Conservation (phyloP, 2,113 vertebrate genomes). For the Hypomesus transpacificus region DNA sequence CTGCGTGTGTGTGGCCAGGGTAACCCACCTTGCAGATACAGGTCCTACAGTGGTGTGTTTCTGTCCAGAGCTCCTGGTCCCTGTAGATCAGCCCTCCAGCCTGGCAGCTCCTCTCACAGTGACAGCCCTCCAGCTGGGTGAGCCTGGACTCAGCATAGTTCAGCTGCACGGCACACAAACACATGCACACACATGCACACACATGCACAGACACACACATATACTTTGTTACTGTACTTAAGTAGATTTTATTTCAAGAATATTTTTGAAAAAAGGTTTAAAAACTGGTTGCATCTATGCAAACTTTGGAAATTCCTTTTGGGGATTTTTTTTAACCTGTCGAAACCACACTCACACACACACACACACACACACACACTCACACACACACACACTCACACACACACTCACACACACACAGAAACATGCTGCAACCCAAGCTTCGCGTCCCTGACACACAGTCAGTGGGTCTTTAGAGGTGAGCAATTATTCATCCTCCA, state of each 20-base stretch:
- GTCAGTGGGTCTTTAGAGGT: not conserved
- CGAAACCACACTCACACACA: not conserved
- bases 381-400: too few species aligned
- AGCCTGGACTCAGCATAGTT: constrained; percentile 95
- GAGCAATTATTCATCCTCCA: constrained; percentile 39
- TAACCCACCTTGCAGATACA: constrained; percentile 87
- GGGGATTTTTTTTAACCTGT: not conserved
- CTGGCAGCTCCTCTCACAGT: constrained; percentile 93
- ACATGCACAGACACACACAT: not conserved
- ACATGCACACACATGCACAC: not conserved
- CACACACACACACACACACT: too few species aligned
- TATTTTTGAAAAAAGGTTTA: too few species aligned
- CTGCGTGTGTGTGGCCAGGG: not conserved
- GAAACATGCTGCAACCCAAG: not conserved
- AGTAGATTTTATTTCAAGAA: too few species aligned
- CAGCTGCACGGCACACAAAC: constrained; percentile 69
- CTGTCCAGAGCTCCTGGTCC: constrained; percentile 90
- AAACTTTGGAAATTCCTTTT: too few species aligned
- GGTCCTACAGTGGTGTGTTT: constrained; percentile 91
- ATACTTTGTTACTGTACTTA: not conserved
- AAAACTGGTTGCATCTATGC: too few species aligned
- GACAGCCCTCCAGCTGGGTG: constrained; percentile 91
- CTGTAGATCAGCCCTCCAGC: constrained; percentile 82
- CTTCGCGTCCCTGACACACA: constrained; percentile 3
- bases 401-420: too few species aligned